Percentiles rank a stretch among this genome's conserved stretches.
phyloP scores from a whole-genome alignment of 2,113 vertebrate genomes.

The Willisornis vidua region DNA sequence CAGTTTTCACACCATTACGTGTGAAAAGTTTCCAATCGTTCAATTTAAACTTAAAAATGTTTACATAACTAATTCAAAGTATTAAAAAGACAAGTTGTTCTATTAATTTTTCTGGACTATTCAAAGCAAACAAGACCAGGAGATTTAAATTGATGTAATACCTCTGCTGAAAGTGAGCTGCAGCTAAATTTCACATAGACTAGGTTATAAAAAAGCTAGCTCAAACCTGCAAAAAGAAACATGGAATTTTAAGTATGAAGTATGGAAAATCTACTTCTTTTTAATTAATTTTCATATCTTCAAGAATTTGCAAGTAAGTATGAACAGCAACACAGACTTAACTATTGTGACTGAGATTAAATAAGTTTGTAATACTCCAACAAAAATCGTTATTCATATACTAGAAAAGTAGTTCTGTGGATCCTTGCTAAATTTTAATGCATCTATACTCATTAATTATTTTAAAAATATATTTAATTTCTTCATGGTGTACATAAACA shows the following conservation, averaged over 20 bases:
- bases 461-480: neutral
- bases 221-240: neutral
- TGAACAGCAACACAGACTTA: conserved; percentile 4
- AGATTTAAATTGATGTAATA: neutral
- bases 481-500: neutral
- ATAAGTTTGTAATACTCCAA: neutral
- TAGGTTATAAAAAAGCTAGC: neutral
- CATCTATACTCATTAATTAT: neutral
- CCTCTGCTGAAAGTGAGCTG: neutral
- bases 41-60: neutral
- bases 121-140: neutral
- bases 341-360: neutral
- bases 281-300: conserved; percentile 15
- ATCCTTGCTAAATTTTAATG: neutral
- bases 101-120: neutral
- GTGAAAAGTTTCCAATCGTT: neutral
- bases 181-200: neutral
- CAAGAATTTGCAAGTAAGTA: conserved; percentile 22
- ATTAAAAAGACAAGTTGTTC: neutral
- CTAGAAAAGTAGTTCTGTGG: conserved; percentile 8
- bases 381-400: neutral
- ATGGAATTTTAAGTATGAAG: neutral
- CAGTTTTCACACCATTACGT: neutral
- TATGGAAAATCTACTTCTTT: conserved; percentile 5
- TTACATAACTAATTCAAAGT: neutral